A percentile compares a stretch with the other conserved stretches of the same genome.
Conservation (phyloP, 2,113 vertebrate species). For the Phocoena phocoena region DNA sequence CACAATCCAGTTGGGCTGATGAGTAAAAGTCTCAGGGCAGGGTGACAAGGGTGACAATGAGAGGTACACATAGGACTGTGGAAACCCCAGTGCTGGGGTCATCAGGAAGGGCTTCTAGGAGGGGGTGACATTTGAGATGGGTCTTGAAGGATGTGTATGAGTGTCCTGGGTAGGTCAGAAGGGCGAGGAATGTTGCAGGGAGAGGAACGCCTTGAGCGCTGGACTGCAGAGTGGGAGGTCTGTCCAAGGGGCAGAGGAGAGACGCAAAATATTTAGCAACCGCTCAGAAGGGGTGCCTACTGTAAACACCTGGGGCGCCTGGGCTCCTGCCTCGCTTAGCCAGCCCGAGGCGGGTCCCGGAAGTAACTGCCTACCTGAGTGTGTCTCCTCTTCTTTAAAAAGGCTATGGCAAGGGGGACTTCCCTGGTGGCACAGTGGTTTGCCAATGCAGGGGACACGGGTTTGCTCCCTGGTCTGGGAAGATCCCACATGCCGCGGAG, state of each 20-base stretch:
- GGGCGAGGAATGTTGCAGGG: rapidly evolving
- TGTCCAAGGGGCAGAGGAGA: not conserved
- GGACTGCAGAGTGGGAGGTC: not conserved
- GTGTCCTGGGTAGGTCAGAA: not conserved
- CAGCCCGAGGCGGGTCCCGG: rapidly evolving
- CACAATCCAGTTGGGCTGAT: not conserved
- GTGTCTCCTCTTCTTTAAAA: not conserved
- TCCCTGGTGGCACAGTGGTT: not conserved
- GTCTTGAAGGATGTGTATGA: not conserved
- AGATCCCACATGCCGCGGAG: not conserved
- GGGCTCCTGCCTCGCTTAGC: not conserved
- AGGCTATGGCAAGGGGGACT: not conserved
- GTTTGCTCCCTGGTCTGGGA: not conserved
- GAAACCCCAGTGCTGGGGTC: not conserved
- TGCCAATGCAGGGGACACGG: not conserved
- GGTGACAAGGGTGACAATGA: not conserved
- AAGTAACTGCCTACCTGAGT: not conserved
- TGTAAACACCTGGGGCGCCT: not conserved
- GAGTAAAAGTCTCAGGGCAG: not conserved
- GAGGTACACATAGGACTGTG: rapidly evolving
- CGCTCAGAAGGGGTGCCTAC: not conserved
- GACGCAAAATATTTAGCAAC: not conserved
- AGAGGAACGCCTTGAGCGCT: not conserved
- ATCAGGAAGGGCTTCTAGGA: not conserved
- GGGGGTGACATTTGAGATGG: not conserved